phyloP scores from a whole-genome alignment of 2,113 vertebrate genomes.

The Carassius carassius region DNA sequence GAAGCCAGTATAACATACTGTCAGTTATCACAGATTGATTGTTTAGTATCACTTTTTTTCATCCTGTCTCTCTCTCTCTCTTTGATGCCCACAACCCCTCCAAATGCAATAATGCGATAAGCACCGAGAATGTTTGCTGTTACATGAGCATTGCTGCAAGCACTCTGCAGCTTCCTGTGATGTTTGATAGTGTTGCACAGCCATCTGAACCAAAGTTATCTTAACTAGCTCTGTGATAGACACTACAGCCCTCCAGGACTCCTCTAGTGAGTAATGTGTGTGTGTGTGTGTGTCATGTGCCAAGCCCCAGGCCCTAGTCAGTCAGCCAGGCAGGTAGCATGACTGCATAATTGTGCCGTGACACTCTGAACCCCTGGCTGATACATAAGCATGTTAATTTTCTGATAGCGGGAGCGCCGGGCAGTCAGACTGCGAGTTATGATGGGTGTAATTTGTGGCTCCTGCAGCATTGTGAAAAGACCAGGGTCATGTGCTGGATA shows the following conservation, averaged over 20 bases:
- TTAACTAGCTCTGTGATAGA: constrained; percentile 72
- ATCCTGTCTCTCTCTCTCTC: neutral
- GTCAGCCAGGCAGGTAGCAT: constrained; percentile 71
- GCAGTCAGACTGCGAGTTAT: constrained; percentile 74
- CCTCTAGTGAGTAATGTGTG: constrained; percentile 29
- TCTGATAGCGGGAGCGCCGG: constrained; percentile 73
- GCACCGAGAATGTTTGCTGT: constrained; percentile 41
- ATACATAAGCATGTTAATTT: constrained; percentile 82
- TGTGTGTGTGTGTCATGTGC: constrained; percentile 67
- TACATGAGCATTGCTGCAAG: constrained; percentile 41
- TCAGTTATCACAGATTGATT: constrained; percentile 17
- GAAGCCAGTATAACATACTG: neutral
- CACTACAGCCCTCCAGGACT: constrained; percentile 70
- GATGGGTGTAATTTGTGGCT: constrained; percentile 81
- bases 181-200: constrained; percentile 69
- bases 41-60: neutral
- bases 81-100: constrained; percentile 21
- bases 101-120: constrained; percentile 39
- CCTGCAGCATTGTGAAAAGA: constrained; percentile 71
- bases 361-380: constrained; percentile 77
- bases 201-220: constrained; percentile 73
- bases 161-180: constrained; percentile 59
- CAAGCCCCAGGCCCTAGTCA: constrained; percentile 60
- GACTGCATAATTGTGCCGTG: constrained; percentile 81
- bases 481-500: constrained; percentile 78